Percentiles rank a stretch among this genome's conserved stretches.
These are phyloP conservation scores for Scaptomyza graminum DNA, from an alignment of 1,140 invertebrate genomes.

Conservation along the genomic window DNA sequence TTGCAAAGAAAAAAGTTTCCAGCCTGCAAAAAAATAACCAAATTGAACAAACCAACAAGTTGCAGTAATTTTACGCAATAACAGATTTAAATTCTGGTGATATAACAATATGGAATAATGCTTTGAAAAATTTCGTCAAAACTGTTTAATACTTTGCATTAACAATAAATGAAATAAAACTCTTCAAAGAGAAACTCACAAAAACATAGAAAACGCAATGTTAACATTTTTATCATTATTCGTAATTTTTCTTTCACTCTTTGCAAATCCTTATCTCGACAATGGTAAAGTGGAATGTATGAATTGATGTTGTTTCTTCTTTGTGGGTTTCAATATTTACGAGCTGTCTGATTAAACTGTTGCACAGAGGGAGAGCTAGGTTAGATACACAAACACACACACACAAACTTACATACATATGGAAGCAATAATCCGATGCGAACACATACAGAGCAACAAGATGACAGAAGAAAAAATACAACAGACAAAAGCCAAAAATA, in stretches of 20 bases:
- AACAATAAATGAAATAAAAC: neutral
- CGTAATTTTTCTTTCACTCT: neutral
- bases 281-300: conserved; percentile 19
- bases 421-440: conserved; percentile 41
- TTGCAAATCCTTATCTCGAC: conserved; percentile 27
- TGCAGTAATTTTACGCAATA: too few species aligned
- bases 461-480: neutral
- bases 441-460: conserved; percentile 20
- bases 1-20: too few species aligned
- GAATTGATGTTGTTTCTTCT: conserved; percentile 34
- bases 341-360: conserved; percentile 53
- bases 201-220: neutral
- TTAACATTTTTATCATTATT: conserved; percentile 19
- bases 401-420: neutral
- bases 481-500: neutral
- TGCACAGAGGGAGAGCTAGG: conserved; percentile 30
- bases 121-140: too few species aligned
- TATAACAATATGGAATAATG: too few species aligned
- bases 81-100: too few species aligned
- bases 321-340: conserved; percentile 48
- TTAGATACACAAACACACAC: conserved; percentile 14
- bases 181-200: neutral
- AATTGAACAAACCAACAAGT: too few species aligned
- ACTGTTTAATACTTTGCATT: neutral
- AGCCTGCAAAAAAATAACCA: too few species aligned